Evolutionary conservation across 2,113 vertebrate species (phyloP), one percentile per base, ranked within the genome.

Genomic region (Urocitellus parryii): DNA sequence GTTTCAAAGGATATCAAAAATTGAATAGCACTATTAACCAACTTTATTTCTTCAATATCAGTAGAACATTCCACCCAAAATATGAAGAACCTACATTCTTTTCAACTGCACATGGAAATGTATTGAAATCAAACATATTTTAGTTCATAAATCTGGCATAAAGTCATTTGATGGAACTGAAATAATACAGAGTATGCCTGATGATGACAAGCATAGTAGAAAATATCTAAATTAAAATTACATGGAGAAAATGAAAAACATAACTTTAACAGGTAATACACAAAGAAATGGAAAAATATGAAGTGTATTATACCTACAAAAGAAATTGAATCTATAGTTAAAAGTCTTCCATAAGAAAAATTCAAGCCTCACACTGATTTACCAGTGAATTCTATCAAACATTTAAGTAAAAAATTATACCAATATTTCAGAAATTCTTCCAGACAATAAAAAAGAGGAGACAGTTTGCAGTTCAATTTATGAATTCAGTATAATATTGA

Each of bases 51-150:
- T 39, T 27, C 63, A 25, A n/a, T 2, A 27, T 72, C 86, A 92
- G 25, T 39, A 45, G 14, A 73, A 70, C 6, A 90, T 67, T 63
- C 29, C 63, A 94, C 37, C 58, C 1, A 13, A 68, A 86, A 39
- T 86, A 32, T 73, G 6, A 4, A 92, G 37, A 56, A 51, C 48
- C 81, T 45, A 51, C 77, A 61, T 90, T 84, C 0, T 78, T 88
- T 91, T 34, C 22, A 63, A 65, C n/a, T n/a, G 42, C 13, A 63
- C 39, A 25, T 24, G 56, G 24, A 70, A 91, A 81, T 45, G 76
- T 81, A 58, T 34, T 95, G 53, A 92, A 86, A 27, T 89, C 32
- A 72, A 91, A 81, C 7, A 53, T 34, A 91, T 76, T 74, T 20
- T 53, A 24, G 11, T 9, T 76, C 22, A 58, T 63, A 96, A 89